Evolutionary conservation across 1,140 invertebrate species (phyloP), one percentile per base, ranked within the genome.

Genomic region (Thalassaphorura encarpata): DNA sequence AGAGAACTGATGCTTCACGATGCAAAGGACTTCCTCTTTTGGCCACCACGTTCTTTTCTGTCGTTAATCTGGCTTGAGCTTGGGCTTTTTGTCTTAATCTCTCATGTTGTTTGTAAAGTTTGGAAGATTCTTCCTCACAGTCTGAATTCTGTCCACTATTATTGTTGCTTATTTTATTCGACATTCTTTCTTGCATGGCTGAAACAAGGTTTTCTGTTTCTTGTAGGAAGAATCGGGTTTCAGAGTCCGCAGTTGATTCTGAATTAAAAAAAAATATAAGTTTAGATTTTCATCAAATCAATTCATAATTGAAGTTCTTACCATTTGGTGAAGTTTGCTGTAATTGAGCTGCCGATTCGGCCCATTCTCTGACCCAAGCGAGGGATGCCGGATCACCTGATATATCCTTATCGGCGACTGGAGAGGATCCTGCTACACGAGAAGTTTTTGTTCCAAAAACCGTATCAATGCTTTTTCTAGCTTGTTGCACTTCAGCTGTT

Each of bases 121-220:
- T 39, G 28, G 36, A n/a, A 16, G 39, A n/a, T 31, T 52, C 47
- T 29, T 50, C 36, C n/a, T n/a, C n/a, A n/a, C n/a, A n/a, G n/a
- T n/a, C n/a, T n/a, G n/a, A n/a, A n/a, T n/a, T n/a, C n/a, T n/a
- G n/a, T n/a, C n/a, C n/a, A n/a, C n/a, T n/a, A n/a, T n/a, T n/a
- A n/a, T n/a, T n/a, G n/a, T n/a, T n/a, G n/a, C n/a, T n/a, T n/a
- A n/a, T n/a, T 18, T 57, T 45, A 18, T 42, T 42, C 23, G 50
- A 26, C 21, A 60, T 24, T 62, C 76, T 65, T 15, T 73, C 72
- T 60, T 75, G 73, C 66, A 79, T 73, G 29, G 76, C 76, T 39
- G 73, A 70, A 61, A 79, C 74, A 47, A 77, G 72, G 61, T 70
- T 70, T 64, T 77, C 74, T 36, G 77, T 79, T 48, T 76, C 73